phyloP scores from a whole-genome alignment of 1,140 invertebrate species.

The Schlechtendalia chinensis region DNA sequence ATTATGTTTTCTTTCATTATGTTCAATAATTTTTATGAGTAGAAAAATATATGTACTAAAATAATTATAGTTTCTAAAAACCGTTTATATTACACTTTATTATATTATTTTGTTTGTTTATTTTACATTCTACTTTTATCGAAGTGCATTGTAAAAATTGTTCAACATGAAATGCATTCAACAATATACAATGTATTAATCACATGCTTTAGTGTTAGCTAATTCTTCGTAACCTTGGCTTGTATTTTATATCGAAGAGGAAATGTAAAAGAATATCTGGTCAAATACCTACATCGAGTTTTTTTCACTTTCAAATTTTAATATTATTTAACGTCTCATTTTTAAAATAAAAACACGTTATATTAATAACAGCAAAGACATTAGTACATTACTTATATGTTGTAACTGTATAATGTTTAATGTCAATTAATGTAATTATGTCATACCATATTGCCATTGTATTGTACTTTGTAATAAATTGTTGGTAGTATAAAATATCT shows the following conservation, averaged over 20 bases:
- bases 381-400: neutral
- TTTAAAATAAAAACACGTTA: slow-evolving; percentile 24
- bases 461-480: too few species aligned
- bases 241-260: slow-evolving; percentile 16
- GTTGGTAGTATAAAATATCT: too few species aligned
- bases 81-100: neutral
- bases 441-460: neutral
- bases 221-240: slow-evolving; percentile 36
- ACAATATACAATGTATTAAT: slow-evolving; percentile 2
- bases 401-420: neutral
- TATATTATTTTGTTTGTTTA: neutral
- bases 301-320: slow-evolving; percentile 21
- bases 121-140: neutral
- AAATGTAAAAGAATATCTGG: slow-evolving; percentile 39
- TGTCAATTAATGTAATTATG: neutral
- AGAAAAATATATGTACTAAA: too few species aligned
- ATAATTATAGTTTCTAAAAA: neutral
- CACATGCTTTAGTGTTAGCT: slow-evolving; percentile 21
- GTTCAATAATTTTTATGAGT: too few species aligned
- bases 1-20: too few species aligned
- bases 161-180: neutral
- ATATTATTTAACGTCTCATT: slow-evolving; percentile 19
- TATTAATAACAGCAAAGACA: neutral
- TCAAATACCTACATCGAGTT: neutral
- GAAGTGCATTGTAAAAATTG: neutral